A percentile compares a stretch with the other conserved stretches of the same genome.
phyloP scores from a whole-genome alignment of 2,113 vertebrate genomes.

The Sceloporus tristichus region DNA sequence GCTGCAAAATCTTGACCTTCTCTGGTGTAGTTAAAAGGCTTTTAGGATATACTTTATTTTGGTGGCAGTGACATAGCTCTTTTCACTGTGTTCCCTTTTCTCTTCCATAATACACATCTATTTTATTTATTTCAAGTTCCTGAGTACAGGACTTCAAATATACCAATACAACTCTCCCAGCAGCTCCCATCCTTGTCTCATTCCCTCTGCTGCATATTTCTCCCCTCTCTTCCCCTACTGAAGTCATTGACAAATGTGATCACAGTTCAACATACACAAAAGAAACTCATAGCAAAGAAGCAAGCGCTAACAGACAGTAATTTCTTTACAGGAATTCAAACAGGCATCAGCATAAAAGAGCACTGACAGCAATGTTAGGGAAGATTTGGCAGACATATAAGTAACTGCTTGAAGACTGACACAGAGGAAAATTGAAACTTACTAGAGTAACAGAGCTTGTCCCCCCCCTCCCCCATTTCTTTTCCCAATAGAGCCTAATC shows the following conservation, averaged over 20 bases:
- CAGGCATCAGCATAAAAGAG: not conserved
- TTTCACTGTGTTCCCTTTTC: not conserved
- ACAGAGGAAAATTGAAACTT: not conserved
- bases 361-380: not conserved
- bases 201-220: not conserved
- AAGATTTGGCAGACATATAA: not conserved
- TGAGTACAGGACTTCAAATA: slow-evolving; percentile 1
- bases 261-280: slow-evolving; percentile 11
- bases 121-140: not conserved
- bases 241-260: slow-evolving; percentile 24
- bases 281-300: not conserved
- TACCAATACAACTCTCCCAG: not conserved
- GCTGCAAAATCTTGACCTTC: not conserved
- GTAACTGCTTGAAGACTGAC: not conserved
- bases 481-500: not conserved
- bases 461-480: not conserved
- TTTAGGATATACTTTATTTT: slow-evolving; percentile 1
- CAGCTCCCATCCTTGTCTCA: not conserved
- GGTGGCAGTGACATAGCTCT: not conserved
- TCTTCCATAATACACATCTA: not conserved
- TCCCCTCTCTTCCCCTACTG: not conserved
- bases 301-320: slow-evolving; percentile 6
- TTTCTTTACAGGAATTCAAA: slow-evolving; percentile 1
- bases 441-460: not conserved
- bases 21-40: not conserved